Conservation (phyloP, 2,888 invertebrate species). For the Hanleya hanleyi region DNA sequence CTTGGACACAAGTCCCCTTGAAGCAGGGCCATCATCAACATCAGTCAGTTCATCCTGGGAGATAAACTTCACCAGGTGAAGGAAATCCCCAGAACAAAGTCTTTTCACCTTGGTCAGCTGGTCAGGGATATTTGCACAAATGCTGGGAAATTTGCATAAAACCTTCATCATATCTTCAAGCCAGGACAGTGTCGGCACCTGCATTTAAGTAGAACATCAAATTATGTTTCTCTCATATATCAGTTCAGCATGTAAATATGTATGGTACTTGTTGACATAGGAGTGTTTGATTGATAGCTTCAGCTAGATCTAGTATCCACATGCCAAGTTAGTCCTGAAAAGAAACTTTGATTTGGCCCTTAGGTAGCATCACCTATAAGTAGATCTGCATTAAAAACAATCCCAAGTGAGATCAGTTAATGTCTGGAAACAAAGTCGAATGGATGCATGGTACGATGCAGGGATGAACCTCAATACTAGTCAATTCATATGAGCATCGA, state of each 20-base stretch:
- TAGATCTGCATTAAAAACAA: no score
- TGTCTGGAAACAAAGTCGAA: no score
- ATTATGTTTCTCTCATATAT: background rate
- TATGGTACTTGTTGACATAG: background rate
- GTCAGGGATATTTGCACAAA: conserved; percentile 35
- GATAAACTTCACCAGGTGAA: conserved; percentile 22
- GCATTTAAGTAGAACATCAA: background rate
- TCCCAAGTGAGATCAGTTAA: no score
- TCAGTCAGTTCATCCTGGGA: background rate
- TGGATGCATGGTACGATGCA: no score
- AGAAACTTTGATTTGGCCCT: no score
- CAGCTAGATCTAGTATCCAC: no score
- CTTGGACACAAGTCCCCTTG: conserved; percentile 24
- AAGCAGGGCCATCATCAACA: background rate
- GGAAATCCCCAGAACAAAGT: conserved; percentile 39
- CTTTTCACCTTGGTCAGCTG: conserved; percentile 42
- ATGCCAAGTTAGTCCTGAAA: no score
- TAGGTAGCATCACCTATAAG: no score
- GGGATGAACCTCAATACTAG: no score
- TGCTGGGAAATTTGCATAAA: conserved; percentile 46
- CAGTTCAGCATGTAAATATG: background rate
- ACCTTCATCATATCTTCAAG: conserved; percentile 1
- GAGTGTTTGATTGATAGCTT: background rate
- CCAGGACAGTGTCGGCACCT: background rate
- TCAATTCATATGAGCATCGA: no score